Base-by-base conservation (phyloP, 2,113 vertebrate genomes). In the Phoxinus phoxinus region DNA sequence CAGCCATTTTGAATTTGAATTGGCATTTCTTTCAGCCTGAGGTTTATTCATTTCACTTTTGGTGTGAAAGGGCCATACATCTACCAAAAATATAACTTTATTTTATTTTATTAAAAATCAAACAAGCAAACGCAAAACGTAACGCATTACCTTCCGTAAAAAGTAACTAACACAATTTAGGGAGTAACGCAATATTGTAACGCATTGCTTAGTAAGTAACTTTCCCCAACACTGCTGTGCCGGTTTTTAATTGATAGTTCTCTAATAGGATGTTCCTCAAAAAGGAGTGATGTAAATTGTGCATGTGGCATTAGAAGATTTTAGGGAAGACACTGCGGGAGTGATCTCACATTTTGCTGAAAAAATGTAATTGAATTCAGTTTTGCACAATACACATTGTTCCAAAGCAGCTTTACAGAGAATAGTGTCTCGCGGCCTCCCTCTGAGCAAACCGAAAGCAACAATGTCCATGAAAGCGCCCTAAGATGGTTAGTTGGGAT, bases 361-460 rank as follows among this genome's bases (percentile, higher is more conserved):
- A 44, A 44, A 51, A 46, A 46, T 51, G n/a, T 21, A 81, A 27
- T 65, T 27, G n/a, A 81, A 48, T 80, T 12, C 15, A 48, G 32
- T 23, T 41, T 79, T 53, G 17, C n/a, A 65, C 59, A 61, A 44
- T 27, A n/a, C 19, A 3, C 27, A 81, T 81, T 81, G 61, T 81
- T 25, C 27, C 19, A 81, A 67, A 81, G 79, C 79, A 11, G 41
- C 25, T 81, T 81, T 81, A 67, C 41, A 12, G 21, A 53, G 61
- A 81, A 81, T 69, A n/a, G 46, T 51, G 74, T 32, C 59, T 81
- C 7, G 23, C n/a, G 32, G n/a, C 41, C 61, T 27, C 61, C 41
- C 59, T 48, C 10, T 67, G 80, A 69, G 63, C 27, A 69, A 69
- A 48, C 13, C 30, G 1, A 69, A 23, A 48, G 63, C 1, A 4